phyloP scores from a whole-genome alignment of 2,113 vertebrate species.

The Lutjanus erythropterus region DNA sequence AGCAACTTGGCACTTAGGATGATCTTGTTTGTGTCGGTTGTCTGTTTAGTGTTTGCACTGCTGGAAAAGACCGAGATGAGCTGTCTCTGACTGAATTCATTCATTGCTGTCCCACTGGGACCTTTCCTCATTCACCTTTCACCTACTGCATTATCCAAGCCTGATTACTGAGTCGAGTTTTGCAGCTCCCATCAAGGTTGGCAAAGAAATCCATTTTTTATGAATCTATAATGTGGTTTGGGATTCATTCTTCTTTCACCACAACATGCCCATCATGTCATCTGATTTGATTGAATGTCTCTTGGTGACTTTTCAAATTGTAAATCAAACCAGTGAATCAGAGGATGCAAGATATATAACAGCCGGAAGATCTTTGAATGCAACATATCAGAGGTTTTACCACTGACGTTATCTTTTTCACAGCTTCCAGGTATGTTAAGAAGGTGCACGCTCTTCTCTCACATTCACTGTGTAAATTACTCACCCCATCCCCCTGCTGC shows the following conservation, averaged over 20 bases:
- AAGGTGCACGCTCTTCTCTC: constrained; percentile 31
- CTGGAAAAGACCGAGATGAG: constrained; percentile 20
- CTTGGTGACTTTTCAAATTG: constrained; percentile 3
- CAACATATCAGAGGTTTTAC: constrained; percentile 1
- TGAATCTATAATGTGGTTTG: constrained; percentile 13
- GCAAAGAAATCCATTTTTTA: constrained; percentile 29
- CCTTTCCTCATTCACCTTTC: constrained; percentile 67
- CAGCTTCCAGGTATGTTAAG: constrained; percentile 26
- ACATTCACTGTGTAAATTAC: constrained; percentile 36
- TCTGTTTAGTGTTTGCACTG: constrained; percentile 41
- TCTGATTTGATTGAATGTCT: constrained; percentile 15
- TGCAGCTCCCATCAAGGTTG: constrained; percentile 19
- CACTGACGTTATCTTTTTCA: not conserved
- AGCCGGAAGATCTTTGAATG: not conserved
- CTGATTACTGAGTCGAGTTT: constrained; percentile 27
- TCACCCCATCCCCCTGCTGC: constrained; percentile 44
- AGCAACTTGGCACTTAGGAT: constrained; percentile 35
- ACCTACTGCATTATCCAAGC: constrained; percentile 57
- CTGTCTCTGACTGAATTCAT: constrained; percentile 46
- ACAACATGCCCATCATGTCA: constrained; percentile 2
- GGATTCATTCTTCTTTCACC: not conserved
- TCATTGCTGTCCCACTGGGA: constrained; percentile 48
- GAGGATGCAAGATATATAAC: not conserved
- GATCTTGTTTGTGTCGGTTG: constrained; percentile 42
- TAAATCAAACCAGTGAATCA: constrained; percentile 12